Percentiles rank a stretch among this genome's conserved stretches.
These are phyloP conservation scores for Diceros bicornis DNA, from an alignment of 2,797 vertebrate species.

Conservation along the genomic window DNA sequence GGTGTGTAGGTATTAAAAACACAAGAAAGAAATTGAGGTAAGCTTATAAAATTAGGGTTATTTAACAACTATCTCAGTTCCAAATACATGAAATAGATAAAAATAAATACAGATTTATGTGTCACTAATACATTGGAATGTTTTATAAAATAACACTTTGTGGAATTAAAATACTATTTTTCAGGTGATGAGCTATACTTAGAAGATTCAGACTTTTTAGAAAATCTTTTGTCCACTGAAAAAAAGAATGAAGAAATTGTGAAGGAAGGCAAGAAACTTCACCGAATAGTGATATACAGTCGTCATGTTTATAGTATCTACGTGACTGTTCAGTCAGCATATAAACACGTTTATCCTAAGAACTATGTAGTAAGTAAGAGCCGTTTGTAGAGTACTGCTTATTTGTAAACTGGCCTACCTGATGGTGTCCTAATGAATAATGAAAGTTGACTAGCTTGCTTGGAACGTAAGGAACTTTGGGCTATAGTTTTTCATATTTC, in stretches of 20 bases:
- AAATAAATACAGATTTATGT: not conserved
- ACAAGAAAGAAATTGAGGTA: not conserved
- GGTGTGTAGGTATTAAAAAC: not conserved
- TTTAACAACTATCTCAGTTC: conserved; percentile 15
- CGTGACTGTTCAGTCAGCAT: conserved; percentile 86
- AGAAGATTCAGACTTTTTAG: conserved; percentile 88
- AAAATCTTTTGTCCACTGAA: conserved; percentile 86
- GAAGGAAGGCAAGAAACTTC: conserved; percentile 84
- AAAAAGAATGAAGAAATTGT: conserved; percentile 88
- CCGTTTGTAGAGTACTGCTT: conserved; percentile 77
- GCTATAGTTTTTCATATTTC: not conserved
- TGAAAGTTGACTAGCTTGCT: not conserved
- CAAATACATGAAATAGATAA: not conserved
- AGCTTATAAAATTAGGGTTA: conserved; percentile 32
- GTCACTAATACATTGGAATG: not conserved
- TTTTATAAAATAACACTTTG: conserved; percentile 25
- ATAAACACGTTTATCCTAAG: conserved; percentile 88
- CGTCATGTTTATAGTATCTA: conserved; percentile 68
- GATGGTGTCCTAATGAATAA: not conserved
- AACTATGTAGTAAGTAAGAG: conserved; percentile 74
- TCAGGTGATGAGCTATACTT: conserved; percentile 91
- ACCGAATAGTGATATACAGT: conserved; percentile 84
- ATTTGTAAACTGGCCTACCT: not conserved
- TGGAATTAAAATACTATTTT: conserved; percentile 75
- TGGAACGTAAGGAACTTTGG: not conserved